Evolutionary conservation across 2,888 invertebrate species (phyloP).

Genomic region (Galeopsomyia nigrocyanea): DNA sequence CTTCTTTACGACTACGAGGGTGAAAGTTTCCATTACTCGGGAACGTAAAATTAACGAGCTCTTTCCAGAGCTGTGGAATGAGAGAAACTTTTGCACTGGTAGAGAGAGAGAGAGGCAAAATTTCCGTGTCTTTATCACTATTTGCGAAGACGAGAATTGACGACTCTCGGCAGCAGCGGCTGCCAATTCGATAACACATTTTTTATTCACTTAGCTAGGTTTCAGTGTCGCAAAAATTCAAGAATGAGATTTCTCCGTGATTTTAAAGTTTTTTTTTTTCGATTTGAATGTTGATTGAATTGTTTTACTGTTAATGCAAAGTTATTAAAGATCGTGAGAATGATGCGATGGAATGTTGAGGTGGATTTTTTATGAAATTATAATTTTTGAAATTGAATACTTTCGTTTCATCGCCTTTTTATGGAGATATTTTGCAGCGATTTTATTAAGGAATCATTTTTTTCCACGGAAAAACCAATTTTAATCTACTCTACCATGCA

Average conservation of each 20-base stretch:
- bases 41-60: constrained; percentile 26
- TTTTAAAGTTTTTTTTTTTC: too few species aligned
- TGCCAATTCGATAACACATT: constrained; percentile 31
- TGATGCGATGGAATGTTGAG: too few species aligned
- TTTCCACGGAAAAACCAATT: too few species aligned
- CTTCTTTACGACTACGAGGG: constrained; percentile 1
- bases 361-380: too few species aligned
- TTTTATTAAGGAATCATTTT: too few species aligned
- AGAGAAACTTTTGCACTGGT: constrained; percentile 20
- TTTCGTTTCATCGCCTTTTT: too few species aligned
- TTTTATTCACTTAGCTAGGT: constrained; percentile 27
- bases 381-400: too few species aligned
- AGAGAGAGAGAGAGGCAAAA: constrained; percentile 3
- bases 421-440: too few species aligned
- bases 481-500: too few species aligned
- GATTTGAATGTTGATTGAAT: too few species aligned
- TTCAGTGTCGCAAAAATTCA: background rate
- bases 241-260: constrained; percentile 7
- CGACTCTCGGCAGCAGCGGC: background rate
- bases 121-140: constrained; percentile 12
- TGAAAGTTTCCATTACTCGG: constrained; percentile 34
- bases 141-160: constrained; percentile 26
- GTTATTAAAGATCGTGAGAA: too few species aligned
- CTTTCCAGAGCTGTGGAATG: constrained; percentile 6
- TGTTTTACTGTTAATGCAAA: too few species aligned